Evolutionary conservation across 1,140 invertebrate genomes (phyloP).

Genomic region (Eufriesea mexicana): DNA sequence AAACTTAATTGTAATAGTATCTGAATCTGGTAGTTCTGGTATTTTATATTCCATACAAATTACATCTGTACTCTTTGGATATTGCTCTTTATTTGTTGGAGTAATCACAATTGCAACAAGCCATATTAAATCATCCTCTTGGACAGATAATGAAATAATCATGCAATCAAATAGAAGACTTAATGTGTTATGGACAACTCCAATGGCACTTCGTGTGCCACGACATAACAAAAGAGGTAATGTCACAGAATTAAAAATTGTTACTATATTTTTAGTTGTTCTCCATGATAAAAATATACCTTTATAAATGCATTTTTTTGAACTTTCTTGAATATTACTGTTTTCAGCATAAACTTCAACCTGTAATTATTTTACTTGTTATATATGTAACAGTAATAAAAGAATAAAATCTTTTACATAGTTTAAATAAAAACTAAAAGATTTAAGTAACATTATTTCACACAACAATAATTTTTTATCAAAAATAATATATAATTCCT

Average conservation of each 20-base stretch:
- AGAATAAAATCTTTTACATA: slow-evolving; percentile 1
- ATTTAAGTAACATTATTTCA: not conserved
- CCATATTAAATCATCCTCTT: slow-evolving; percentile 73
- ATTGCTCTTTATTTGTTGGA: slow-evolving; percentile 41
- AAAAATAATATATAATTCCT: not conserved
- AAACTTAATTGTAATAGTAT: slow-evolving; percentile 70
- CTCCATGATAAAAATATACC: slow-evolving; percentile 75
- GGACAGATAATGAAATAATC: slow-evolving; percentile 62
- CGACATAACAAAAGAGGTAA: slow-evolving; percentile 74
- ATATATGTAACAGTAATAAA: not conserved
- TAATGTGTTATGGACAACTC: slow-evolving; percentile 69
- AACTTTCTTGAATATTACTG: not conserved
- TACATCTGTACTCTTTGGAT: slow-evolving; percentile 46
- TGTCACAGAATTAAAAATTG: slow-evolving; percentile 46
- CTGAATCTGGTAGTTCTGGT: slow-evolving; percentile 63
- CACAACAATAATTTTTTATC: not conserved
- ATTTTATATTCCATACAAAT: slow-evolving; percentile 70
- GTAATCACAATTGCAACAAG: slow-evolving; percentile 70
- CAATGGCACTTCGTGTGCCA: slow-evolving; percentile 69
- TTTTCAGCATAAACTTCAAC: slow-evolving; percentile 63
- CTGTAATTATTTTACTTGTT: slow-evolving; percentile 65
- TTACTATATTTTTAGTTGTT: slow-evolving; percentile 24
- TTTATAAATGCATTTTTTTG: slow-evolving; percentile 69
- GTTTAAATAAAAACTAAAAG: not conserved
- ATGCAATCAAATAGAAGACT: slow-evolving; percentile 75